Percentiles rank a stretch among this genome's conserved stretches.
phyloP scores from a whole-genome alignment of 2,113 vertebrate genomes.

The Cyanoderma ruficeps region DNA sequence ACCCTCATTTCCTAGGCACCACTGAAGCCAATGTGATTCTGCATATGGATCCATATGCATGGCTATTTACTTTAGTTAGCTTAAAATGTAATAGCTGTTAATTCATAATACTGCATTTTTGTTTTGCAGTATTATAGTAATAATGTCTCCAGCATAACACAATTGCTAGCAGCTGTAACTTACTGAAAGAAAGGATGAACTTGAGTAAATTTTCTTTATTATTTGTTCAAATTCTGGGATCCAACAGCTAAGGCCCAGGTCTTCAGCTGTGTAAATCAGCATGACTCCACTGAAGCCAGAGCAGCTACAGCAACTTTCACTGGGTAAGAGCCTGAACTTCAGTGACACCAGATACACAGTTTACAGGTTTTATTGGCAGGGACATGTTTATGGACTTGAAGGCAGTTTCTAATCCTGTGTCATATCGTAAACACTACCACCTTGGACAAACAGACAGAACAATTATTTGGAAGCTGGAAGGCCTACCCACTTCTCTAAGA shows the following conservation, averaged over 20 bases:
- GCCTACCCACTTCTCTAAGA: background rate
- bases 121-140: background rate
- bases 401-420: slow-evolving; percentile 18
- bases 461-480: background rate
- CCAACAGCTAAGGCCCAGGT: background rate
- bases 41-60: background rate
- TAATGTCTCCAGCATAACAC: background rate
- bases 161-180: slow-evolving; percentile 21
- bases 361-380: slow-evolving; percentile 22
- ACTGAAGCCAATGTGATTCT: background rate
- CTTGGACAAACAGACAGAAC: background rate
- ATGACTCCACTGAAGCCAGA: background rate
- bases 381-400: slow-evolving; percentile 11
- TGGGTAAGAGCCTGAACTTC: background rate
- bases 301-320: background rate
- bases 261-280: slow-evolving; percentile 14
- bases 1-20: background rate
- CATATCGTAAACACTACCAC: slow-evolving; percentile 23
- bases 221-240: background rate
- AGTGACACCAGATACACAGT: background rate
- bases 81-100: background rate
- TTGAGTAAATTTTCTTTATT: slow-evolving; percentile 1
- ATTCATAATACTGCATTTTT: slow-evolving; percentile 2
- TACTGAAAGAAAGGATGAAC: background rate
- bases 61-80: background rate